These are phyloP conservation scores for Drymonia ruficornis DNA, from an alignment of 2,888 invertebrate species.

Conservation along the genomic window DNA sequence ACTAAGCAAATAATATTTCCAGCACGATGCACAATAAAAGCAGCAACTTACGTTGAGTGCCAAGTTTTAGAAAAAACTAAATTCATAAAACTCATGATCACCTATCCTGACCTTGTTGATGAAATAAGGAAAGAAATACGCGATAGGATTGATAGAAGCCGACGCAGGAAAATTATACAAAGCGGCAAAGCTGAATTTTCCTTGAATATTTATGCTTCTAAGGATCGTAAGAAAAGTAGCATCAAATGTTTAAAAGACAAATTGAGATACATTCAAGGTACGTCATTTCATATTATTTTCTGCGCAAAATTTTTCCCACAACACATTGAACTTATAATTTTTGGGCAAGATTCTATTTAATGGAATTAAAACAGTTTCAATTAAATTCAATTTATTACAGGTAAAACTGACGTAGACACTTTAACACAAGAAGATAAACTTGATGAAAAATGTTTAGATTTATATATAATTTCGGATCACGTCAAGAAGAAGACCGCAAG, in stretches of 20 bases:
- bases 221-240: constrained; percentile 73
- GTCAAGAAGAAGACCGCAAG: constrained; percentile 63
- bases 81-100: constrained; percentile 76
- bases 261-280: constrained; percentile 74
- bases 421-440: constrained; percentile 62
- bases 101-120: constrained; percentile 72
- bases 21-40: constrained; percentile 81
- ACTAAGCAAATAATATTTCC: constrained; percentile 21
- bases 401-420: constrained; percentile 57
- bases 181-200: constrained; percentile 46
- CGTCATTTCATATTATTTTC: too few species aligned
- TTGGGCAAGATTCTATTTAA: neutral
- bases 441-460: constrained; percentile 70
- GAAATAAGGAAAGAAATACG: constrained; percentile 62
- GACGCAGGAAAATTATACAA: constrained; percentile 49
- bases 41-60: constrained; percentile 81
- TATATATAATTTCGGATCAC: constrained; percentile 77
- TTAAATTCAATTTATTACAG: constrained; percentile 38
- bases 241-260: constrained; percentile 80
- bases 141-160: constrained; percentile 58
- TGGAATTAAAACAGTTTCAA: neutral
- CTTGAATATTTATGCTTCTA: constrained; percentile 76
- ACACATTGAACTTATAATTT: too few species aligned
- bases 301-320: too few species aligned
- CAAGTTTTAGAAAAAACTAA: constrained; percentile 79